Percentiles rank a stretch among this genome's conserved stretches.
Evolutionary conservation across 2,113 vertebrate genomes (phyloP).

Genomic region (Eptesicus fuscus): DNA sequence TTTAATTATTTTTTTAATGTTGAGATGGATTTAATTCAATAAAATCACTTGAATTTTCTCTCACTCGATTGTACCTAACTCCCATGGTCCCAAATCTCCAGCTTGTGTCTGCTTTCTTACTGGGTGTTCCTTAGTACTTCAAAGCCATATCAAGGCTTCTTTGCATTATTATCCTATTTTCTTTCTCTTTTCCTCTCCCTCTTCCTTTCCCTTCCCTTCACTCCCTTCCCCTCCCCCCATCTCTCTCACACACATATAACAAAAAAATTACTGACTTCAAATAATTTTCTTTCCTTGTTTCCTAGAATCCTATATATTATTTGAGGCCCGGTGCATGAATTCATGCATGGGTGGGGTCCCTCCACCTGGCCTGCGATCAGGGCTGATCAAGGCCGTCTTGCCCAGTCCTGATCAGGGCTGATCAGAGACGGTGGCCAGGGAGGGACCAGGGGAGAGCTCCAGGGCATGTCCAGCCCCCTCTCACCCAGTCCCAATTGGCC

Average conservation of each 20-base stretch:
- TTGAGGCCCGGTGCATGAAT: no score
- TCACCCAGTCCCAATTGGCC: no score
- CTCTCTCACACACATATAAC: background rate
- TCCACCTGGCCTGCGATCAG: no score
- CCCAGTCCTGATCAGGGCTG: no score
- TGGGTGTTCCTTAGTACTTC: background rate
- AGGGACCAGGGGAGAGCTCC: no score
- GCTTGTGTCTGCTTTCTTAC: background rate
- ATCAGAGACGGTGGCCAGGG: no score
- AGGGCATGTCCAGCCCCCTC: no score
- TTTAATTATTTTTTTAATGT: no score
- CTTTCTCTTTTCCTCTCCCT: background rate
- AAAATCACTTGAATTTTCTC: background rate
- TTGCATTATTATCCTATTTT: background rate
- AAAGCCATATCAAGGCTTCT: background rate
- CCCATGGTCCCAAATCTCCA: background rate
- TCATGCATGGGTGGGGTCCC: no score
- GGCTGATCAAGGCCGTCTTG: no score
- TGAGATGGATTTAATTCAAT: background rate
- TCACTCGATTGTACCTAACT: background rate
- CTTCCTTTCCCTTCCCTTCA: no score
- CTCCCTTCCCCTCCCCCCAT: no score
- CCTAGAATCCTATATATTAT: background rate
- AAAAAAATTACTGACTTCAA: background rate
- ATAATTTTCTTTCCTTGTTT: background rate